These are phyloP conservation scores for Neosalanx taihuensis DNA, from an alignment of 2,797 vertebrate species.

Conservation along the genomic window DNA sequence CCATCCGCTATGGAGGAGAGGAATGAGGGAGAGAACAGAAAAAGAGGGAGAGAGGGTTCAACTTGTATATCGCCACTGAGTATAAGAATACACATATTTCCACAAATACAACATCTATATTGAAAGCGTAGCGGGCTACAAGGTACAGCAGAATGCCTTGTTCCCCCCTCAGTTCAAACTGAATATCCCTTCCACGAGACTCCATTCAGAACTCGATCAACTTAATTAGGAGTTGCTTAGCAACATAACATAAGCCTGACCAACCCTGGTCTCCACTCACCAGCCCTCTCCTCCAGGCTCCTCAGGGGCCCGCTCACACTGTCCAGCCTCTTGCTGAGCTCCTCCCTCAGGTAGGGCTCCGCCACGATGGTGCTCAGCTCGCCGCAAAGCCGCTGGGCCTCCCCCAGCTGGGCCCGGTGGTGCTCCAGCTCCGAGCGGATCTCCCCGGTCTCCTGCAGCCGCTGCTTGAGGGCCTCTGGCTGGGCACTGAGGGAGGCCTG, in stretches of 20 bases:
- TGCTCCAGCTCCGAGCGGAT: conserved; percentile 90
- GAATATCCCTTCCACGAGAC: background rate
- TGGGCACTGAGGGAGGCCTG: conserved; percentile 88
- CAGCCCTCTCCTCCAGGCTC: conserved; percentile 92
- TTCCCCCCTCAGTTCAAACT: too few species aligned
- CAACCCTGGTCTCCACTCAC: conserved; percentile 57
- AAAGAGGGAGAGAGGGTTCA: background rate
- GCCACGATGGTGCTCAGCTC: conserved; percentile 89
- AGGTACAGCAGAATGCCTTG: too few species aligned
- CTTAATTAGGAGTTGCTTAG: too few species aligned
- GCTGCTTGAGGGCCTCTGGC: conserved; percentile 87
- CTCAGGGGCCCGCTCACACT: conserved; percentile 85
- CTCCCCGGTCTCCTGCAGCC: conserved; percentile 93
- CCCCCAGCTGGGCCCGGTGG: conserved; percentile 76
- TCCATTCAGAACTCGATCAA: background rate
- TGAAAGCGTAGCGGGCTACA: too few species aligned
- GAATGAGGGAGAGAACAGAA: background rate
- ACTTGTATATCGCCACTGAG: background rate
- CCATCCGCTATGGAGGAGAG: conserved; percentile 80
- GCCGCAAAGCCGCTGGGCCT: conserved; percentile 83
- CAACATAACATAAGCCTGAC: too few species aligned
- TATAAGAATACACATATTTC: background rate
- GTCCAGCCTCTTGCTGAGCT: conserved; percentile 89
- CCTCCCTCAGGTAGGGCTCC: conserved; percentile 95
- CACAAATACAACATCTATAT: too few species aligned